A percentile compares a stretch with the other conserved stretches of the same genome.
Evolutionary conservation across 2,888 invertebrate genomes (phyloP).

Genomic region (Yponomeuta cagnagella): DNA sequence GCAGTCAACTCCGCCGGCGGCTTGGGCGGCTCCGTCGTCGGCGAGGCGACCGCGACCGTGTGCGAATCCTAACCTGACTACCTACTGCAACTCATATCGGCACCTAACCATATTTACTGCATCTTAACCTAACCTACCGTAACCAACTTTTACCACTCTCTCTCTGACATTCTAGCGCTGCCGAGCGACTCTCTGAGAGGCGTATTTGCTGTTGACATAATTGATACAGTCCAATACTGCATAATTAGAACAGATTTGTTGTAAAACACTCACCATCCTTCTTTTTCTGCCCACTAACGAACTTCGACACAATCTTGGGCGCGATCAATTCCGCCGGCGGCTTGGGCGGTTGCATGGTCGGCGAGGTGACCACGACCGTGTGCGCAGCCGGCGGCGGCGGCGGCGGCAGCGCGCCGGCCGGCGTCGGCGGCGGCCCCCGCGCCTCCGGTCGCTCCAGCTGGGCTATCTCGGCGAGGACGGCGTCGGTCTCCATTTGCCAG

Average conservation of each 20-base stretch:
- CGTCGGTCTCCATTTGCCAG: conserved; percentile 64
- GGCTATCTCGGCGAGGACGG: conserved; percentile 33
- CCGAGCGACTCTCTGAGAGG: too few species aligned
- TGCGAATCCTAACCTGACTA: background rate
- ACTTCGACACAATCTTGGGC: too few species aligned
- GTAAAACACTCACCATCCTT: too few species aligned
- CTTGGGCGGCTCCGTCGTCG: background rate
- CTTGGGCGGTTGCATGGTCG: background rate
- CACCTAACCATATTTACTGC: too few species aligned
- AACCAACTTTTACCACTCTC: too few species aligned
- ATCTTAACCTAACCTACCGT: too few species aligned
- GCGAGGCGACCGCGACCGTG: background rate
- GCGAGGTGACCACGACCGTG: background rate
- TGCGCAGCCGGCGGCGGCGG: background rate
- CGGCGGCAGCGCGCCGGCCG: background rate
- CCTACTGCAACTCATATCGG: too few species aligned
- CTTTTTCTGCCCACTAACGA: too few species aligned
- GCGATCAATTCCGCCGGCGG: background rate
- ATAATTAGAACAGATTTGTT: too few species aligned
- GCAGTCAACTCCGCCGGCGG: conserved; percentile 24
- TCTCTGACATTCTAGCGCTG: too few species aligned
- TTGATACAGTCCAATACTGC: too few species aligned
- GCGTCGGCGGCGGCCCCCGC: conserved; percentile 16
- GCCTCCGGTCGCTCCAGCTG: conserved; percentile 32
- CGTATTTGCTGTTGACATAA: too few species aligned